These are phyloP conservation scores for Rhodeus uyekii DNA, from an alignment of 2,797 vertebrate species.

Conservation along the genomic window DNA sequence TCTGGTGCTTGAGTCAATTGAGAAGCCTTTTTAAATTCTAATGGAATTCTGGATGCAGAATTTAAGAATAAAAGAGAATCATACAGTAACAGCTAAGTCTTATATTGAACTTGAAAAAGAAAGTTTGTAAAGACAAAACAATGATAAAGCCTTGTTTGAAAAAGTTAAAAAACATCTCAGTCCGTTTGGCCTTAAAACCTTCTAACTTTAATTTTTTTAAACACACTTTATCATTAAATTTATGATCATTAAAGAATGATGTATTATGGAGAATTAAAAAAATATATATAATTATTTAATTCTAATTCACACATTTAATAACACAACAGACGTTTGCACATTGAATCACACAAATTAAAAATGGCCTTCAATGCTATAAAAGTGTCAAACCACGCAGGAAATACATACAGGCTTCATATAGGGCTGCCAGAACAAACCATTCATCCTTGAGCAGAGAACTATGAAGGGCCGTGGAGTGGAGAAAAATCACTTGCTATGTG, in stretches of 20 bases:
- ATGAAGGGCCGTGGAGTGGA: conserved; percentile 40
- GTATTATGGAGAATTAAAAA: too few species aligned
- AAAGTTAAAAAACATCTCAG: too few species aligned
- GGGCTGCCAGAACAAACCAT: conserved; percentile 50
- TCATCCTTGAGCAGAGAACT: conserved; percentile 52
- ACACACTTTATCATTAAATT: too few species aligned
- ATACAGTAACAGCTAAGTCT: background rate
- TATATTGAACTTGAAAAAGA: background rate
- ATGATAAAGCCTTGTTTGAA: background rate
- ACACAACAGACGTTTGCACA: background rate
- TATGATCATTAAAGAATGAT: too few species aligned
- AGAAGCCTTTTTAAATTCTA: background rate
- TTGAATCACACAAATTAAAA: conserved; percentile 20
- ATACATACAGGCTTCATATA: conserved; percentile 21
- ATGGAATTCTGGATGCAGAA: background rate
- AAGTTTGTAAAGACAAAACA: background rate
- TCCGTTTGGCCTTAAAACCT: too few species aligned
- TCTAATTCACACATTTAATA: background rate
- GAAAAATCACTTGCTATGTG: conserved; percentile 60
- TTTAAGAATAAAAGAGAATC: background rate
- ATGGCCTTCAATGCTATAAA: conserved; percentile 1
- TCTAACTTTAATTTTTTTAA: too few species aligned
- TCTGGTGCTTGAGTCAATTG: background rate
- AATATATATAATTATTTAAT: too few species aligned
- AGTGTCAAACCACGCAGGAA: conserved; percentile 16